phyloP scores from a whole-genome alignment of 2,888 invertebrate genomes.

The Pseudoips prasinana region DNA sequence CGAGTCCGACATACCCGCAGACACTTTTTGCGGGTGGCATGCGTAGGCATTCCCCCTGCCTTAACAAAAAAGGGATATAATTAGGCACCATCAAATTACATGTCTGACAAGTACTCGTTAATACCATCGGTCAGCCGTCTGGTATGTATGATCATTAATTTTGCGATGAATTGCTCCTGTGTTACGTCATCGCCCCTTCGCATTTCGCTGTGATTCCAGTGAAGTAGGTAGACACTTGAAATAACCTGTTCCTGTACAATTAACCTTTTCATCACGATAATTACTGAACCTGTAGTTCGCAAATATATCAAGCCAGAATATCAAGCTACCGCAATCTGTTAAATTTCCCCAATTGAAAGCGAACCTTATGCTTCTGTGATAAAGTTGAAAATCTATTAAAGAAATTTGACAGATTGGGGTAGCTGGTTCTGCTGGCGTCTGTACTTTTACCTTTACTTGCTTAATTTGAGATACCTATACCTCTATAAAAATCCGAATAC shows the following conservation, averaged over 20 bases:
- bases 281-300: slow-evolving; percentile 23
- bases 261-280: slow-evolving; percentile 39
- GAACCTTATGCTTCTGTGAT: no score
- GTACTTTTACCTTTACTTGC: slow-evolving; percentile 15
- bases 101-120: slow-evolving; percentile 11
- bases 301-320: no score
- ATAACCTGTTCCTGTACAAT: no score
- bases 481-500: slow-evolving; percentile 15
- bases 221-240: slow-evolving; percentile 11
- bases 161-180: slow-evolving; percentile 22
- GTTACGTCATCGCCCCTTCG: slow-evolving; percentile 23
- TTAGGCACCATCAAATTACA: slow-evolving; percentile 15
- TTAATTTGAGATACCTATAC: slow-evolving; percentile 11
- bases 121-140: slow-evolving; percentile 20
- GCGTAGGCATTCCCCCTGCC: no score
- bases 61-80: slow-evolving; percentile 1
- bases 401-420: no score
- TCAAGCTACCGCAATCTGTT: no score
- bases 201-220: slow-evolving; percentile 24
- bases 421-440: no score
- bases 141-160: slow-evolving; percentile 28
- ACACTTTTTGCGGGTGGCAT: no score
- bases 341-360: no score
- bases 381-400: no score
- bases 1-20: no score